Conservation (phyloP, 2,797 vertebrate genomes). For the Crocodylus rhombifer region DNA sequence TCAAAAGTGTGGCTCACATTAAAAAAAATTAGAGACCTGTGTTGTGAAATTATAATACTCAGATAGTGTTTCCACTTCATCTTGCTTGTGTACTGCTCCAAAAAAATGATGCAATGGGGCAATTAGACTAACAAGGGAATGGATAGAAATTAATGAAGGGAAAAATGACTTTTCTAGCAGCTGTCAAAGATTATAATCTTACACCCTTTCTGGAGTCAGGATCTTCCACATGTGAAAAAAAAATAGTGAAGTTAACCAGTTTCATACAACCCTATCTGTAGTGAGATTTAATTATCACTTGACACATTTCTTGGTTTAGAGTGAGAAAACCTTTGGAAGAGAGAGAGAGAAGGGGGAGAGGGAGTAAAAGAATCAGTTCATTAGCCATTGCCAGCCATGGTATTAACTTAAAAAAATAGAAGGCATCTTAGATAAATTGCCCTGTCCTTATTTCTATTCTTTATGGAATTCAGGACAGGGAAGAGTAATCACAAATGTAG, state of each 20-base stretch:
- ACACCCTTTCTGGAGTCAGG: not conserved
- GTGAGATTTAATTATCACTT: slow-evolving; percentile 59
- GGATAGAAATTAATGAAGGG: not conserved
- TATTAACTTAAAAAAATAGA: not conserved
- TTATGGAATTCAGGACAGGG: not conserved
- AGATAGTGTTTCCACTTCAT: not conserved
- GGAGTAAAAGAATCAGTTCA: slow-evolving; percentile 19
- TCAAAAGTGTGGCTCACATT: not conserved
- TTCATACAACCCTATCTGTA: slow-evolving; percentile 1
- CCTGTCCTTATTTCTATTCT: not conserved
- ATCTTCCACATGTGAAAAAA: not conserved
- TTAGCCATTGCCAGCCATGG: not conserved
- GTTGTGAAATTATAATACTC: not conserved
- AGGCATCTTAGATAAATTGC: not conserved
- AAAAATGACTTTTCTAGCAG: slow-evolving; percentile 25
- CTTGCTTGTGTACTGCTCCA: not conserved
- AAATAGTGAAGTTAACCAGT: slow-evolving; percentile 44
- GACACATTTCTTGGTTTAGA: slow-evolving; percentile 46
- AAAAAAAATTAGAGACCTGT: not conserved
- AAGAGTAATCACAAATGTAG: not conserved
- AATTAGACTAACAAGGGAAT: not conserved
- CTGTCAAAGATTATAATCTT: slow-evolving; percentile 22
- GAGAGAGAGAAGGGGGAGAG: slow-evolving; percentile 20
- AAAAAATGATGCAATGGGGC: not conserved
- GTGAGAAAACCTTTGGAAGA: slow-evolving; percentile 49